Evolutionary conservation across 2,797 vertebrate genomes (phyloP).

Genomic region (Sebastes kiyomatsui): DNA sequence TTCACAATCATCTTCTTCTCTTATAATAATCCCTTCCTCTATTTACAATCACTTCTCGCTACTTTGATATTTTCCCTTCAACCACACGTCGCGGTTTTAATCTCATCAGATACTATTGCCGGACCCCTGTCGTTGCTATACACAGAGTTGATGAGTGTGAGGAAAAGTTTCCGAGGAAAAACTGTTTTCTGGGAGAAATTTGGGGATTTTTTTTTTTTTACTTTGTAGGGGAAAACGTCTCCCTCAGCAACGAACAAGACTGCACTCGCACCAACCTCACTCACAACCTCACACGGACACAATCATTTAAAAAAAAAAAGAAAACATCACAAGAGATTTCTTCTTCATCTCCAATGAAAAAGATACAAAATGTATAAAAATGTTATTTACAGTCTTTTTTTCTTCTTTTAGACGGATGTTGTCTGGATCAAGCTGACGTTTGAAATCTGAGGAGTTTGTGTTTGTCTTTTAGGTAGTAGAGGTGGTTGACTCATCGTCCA

Average conservation of each 20-base stretch:
- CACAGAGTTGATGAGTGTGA: conserved; percentile 55
- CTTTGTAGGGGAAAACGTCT: conserved; percentile 22
- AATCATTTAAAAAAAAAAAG: conserved; percentile 64
- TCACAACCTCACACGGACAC: conserved; percentile 73
- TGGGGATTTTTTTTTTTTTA: conserved; percentile 12
- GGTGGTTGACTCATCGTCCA: conserved; percentile 50
- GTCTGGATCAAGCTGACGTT: conserved; percentile 39
- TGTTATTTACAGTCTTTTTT: conserved; percentile 85
- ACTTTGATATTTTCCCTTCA: conserved; percentile 45
- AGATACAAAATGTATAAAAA: conserved; percentile 98
- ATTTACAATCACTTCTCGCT: conserved; percentile 75
- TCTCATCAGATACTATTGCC: conserved; percentile 70
- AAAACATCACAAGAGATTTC: conserved; percentile 93
- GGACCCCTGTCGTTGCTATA: conserved; percentile 56
- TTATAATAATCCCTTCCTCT: conserved; percentile 62
- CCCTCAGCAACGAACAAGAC: conserved; percentile 61
- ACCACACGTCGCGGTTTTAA: conserved; percentile 50
- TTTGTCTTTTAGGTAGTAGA: conserved; percentile 66
- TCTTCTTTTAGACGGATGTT: conserved; percentile 25
- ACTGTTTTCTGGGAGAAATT: conserved; percentile 42
- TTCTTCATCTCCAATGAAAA: conserved; percentile 96
- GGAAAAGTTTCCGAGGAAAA: conserved; percentile 54
- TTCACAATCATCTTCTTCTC: conserved; percentile 66
- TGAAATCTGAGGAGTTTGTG: conserved; percentile 63
- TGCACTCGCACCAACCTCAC: conserved; percentile 66